Evolutionary conservation across 2,797 vertebrate species (phyloP).

Genomic region (Xiphorhynchus erythropygius): DNA sequence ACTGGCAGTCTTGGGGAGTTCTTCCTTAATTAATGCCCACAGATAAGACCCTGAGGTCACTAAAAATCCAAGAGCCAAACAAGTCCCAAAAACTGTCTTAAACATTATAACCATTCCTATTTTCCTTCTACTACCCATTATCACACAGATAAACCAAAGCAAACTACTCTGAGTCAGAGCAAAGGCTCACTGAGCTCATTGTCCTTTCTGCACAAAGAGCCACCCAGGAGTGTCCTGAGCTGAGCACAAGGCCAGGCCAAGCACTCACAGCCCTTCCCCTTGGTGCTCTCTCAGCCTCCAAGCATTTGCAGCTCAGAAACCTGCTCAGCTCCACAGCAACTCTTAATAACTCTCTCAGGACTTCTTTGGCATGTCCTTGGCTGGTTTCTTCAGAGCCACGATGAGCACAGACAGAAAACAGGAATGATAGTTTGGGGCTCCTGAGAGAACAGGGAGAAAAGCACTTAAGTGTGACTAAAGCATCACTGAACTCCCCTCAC

Average conservation of each 20-base stretch:
- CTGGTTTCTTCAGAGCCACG: not conserved
- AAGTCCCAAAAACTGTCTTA: not conserved
- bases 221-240: too few relatives aligned
- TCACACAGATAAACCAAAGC: not conserved
- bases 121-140: not conserved
- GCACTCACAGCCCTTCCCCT: not conserved
- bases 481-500: not conserved
- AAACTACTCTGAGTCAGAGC: not conserved
- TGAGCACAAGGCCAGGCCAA: not conserved
- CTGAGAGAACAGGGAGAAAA: not conserved
- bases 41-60: not conserved
- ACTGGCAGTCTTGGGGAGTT: too few relatives aligned
- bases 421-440: rapidly evolving
- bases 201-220: not conserved
- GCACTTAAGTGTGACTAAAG: not conserved
- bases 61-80: not conserved
- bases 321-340: not conserved
- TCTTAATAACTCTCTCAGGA: not conserved
- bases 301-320: not conserved
- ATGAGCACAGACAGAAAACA: not conserved
- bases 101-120: not conserved
- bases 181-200: not conserved
- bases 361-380: not conserved
- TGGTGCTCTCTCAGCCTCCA: not conserved
- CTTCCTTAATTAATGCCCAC: not conserved